These are phyloP conservation scores for Galago senegalensis DNA, from an alignment of 2,797 vertebrate species.

Conservation along the genomic window DNA sequence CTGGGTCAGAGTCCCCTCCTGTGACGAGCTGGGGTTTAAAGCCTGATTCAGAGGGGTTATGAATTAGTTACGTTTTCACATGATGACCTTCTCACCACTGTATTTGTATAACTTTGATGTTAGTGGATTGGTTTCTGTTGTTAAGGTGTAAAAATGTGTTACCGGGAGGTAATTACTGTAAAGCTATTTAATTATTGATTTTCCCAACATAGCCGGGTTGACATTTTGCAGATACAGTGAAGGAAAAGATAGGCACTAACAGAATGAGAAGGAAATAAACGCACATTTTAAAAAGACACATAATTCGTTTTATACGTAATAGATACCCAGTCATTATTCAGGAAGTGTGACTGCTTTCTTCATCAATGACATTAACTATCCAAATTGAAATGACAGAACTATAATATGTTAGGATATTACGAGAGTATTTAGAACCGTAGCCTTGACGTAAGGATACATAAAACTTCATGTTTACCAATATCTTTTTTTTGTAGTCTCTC, in stretches of 20 bases:
- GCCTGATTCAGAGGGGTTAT: conserved; percentile 65
- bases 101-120: conserved; percentile 84
- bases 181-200: conserved; percentile 91
- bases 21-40: not conserved
- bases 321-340: conserved; percentile 88
- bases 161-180: conserved; percentile 88
- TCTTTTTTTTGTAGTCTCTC: conserved; percentile 63
- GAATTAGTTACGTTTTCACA: conserved; percentile 57
- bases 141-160: conserved; percentile 87
- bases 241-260: conserved; percentile 88
- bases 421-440: conserved; percentile 76
- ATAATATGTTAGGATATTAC: conserved; percentile 79
- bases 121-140: conserved; percentile 84
- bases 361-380: conserved; percentile 87
- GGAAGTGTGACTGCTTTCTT: conserved; percentile 87
- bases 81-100: conserved; percentile 73
- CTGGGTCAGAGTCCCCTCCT: not conserved
- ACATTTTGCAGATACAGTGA: conserved; percentile 89
- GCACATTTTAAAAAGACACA: conserved; percentile 86
- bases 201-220: conserved; percentile 82
- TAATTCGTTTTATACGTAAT: conserved; percentile 88
- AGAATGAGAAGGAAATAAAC: conserved; percentile 88
- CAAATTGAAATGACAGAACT: conserved; percentile 84
- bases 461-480: conserved; percentile 72
- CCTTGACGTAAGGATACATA: conserved; percentile 76